Evolutionary conservation across 2,797 vertebrate species (phyloP), one percentile per base, ranked within the genome.

Genomic region (Microtus californicus): DNA sequence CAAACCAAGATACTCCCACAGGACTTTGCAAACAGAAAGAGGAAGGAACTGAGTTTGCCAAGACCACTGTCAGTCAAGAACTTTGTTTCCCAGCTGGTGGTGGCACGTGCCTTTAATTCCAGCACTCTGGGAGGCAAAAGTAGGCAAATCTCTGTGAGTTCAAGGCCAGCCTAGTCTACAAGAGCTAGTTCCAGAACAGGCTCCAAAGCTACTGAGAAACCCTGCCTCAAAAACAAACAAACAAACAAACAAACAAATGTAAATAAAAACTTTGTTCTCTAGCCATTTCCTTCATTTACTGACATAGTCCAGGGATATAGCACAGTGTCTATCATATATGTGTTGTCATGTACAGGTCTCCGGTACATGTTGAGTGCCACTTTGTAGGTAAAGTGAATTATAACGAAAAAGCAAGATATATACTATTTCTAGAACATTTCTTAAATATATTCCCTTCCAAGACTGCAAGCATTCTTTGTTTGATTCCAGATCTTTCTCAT

Each of bases 401-500:
- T 14, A 21, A 10, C 59, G 79, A 61, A 89, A 96, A 34, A 87
- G 25, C 31, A 95, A 78, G 43, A 43, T 6, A 5, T 25, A 12
- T n/a, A 61, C 87, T 74, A 4, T n/a, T 93, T 87, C 48, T 43
- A 89, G 67, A 87, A 76, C 4, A 12, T 92, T 87, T 74, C 61
- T 56, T 73, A 77, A 86, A 31, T 81, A 25, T 31, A 29, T 45
- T 88, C 10, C 25, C 19, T 54, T 87, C 80, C 63, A 43, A 43
- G 21, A 31, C 76, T 37, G 40, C 25, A 69, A 79, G 65, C 76
- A 13, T 19, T 27, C 7, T 27, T 3, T 12, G 1, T 67, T 89
- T 91, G 14, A 67, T 95, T 95, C 29, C 6, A 71, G 31, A 9
- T 77, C 63, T 83, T 87, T 93, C 54, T 78, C 17, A 6, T 83